A percentile compares a stretch with the other conserved stretches of the same genome.
Conservation (phyloP, 1,140 invertebrate species). For the Plutomurus gul region DNA sequence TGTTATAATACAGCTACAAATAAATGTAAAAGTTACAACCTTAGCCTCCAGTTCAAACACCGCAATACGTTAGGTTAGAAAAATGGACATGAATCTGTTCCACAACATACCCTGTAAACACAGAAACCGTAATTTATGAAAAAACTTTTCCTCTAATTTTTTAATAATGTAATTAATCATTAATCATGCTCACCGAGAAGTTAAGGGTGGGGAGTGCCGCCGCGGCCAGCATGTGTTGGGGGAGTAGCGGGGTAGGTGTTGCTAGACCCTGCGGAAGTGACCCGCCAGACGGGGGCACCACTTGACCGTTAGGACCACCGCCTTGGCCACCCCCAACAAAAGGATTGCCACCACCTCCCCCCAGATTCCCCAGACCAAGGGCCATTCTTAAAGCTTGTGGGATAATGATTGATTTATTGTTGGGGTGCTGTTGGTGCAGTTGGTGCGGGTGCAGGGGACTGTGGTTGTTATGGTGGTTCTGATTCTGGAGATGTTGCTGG, state of each 20-base stretch:
- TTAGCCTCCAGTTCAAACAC: too few species aligned
- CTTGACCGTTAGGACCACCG: constrained; percentile 7
- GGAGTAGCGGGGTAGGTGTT: constrained; percentile 58
- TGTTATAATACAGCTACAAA: too few species aligned
- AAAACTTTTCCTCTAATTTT: too few species aligned
- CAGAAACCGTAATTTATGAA: too few species aligned
- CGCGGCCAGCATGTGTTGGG: constrained; percentile 57
- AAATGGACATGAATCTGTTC: too few species aligned
- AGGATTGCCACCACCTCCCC: constrained; percentile 39
- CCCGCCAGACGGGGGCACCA: constrained; percentile 52
- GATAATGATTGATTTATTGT: constrained; percentile 50
- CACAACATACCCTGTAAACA: too few species aligned
- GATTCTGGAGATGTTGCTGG: background rate
- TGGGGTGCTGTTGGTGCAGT: constrained; percentile 24
- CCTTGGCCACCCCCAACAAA: background rate
- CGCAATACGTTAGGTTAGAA: too few species aligned
- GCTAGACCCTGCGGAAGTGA: constrained; percentile 53
- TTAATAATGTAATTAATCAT: too few species aligned
- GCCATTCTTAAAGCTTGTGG: constrained; percentile 54
- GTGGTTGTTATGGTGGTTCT: constrained; percentile 24
- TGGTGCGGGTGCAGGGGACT: background rate
- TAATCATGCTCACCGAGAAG: too few species aligned
- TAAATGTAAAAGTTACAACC: too few species aligned
- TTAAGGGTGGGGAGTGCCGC: constrained; percentile 81
- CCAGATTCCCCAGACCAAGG: constrained; percentile 42